Percentiles rank a stretch among this genome's conserved stretches.
Evolutionary conservation across 2,113 vertebrate species (phyloP).

Genomic region (Chunga burmeisteri): DNA sequence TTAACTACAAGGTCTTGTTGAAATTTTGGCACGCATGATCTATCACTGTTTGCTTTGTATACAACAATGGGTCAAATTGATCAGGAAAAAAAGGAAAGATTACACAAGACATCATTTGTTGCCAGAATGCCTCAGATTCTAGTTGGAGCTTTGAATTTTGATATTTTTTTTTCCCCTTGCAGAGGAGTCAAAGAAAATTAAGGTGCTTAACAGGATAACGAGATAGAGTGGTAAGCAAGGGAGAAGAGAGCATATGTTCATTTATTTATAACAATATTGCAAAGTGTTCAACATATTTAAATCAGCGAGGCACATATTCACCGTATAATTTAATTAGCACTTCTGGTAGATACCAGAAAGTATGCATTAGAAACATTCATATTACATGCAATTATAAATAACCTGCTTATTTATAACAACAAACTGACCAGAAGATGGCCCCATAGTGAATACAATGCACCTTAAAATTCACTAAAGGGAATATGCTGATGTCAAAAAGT

Average conservation of each 20-base stretch:
- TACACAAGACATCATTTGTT: background rate
- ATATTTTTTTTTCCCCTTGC: background rate
- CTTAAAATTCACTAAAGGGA: conserved; percentile 53
- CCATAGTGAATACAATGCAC: conserved; percentile 48
- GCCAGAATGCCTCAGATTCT: background rate
- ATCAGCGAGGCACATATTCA: conserved; percentile 49
- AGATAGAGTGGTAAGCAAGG: conserved; percentile 55
- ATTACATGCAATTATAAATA: conserved; percentile 22
- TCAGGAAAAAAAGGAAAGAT: background rate
- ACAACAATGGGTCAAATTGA: background rate
- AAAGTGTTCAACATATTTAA: conserved; percentile 55
- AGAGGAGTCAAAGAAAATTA: background rate
- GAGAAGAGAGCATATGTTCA: conserved; percentile 54
- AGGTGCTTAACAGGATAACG: conserved; percentile 58
- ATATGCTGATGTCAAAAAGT: conserved; percentile 19
- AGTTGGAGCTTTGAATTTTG: background rate
- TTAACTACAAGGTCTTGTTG: background rate
- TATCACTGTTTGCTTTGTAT: background rate
- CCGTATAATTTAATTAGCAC: conserved; percentile 68
- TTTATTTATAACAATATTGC: conserved; percentile 69
- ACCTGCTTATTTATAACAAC: background rate
- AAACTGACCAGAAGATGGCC: conserved; percentile 54
- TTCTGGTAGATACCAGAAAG: conserved; percentile 15
- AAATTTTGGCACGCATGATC: background rate
- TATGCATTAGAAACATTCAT: too few relatives aligned